These are phyloP conservation scores for Coronaproctus castanopsis DNA, from an alignment of 2,888 invertebrate genomes.

Conservation along the genomic window DNA sequence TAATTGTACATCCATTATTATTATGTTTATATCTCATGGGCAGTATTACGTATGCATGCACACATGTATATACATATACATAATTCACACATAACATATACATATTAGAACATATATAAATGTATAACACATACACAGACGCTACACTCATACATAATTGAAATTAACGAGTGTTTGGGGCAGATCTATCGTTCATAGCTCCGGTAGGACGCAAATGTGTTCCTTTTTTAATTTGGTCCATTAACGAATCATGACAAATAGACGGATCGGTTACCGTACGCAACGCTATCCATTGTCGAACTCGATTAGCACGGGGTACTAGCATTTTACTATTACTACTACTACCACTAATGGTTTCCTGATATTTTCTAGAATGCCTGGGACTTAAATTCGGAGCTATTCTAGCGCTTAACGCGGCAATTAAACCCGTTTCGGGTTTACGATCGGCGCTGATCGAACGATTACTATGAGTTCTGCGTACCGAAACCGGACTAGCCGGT, in stretches of 20 bases:
- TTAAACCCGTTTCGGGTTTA: constrained; percentile 35
- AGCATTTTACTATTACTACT: constrained; percentile 17
- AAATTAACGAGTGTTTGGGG: constrained; percentile 55
- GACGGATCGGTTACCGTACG: constrained; percentile 39
- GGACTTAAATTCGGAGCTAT: constrained; percentile 39
- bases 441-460: constrained; percentile 18
- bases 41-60: too few relatives aligned
- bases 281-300: constrained; percentile 42
- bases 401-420: constrained; percentile 50
- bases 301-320: constrained; percentile 37
- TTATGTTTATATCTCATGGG: too few relatives aligned
- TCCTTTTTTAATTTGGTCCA: constrained; percentile 81
- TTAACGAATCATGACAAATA: constrained; percentile 64
- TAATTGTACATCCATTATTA: too few relatives aligned
- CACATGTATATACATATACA: too few relatives aligned
- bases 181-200: constrained; percentile 63
- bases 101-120: too few relatives aligned
- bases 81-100: too few relatives aligned
- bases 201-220: constrained; percentile 60
- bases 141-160: background rate
- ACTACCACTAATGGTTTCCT: too few relatives aligned
- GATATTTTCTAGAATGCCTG: constrained; percentile 32
- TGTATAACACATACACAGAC: too few relatives aligned
- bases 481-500: constrained; percentile 51
- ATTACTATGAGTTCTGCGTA: constrained; percentile 19